Evolutionary conservation across 2,113 vertebrate species (phyloP).

Genomic region (Triplophysa siluroides): DNA sequence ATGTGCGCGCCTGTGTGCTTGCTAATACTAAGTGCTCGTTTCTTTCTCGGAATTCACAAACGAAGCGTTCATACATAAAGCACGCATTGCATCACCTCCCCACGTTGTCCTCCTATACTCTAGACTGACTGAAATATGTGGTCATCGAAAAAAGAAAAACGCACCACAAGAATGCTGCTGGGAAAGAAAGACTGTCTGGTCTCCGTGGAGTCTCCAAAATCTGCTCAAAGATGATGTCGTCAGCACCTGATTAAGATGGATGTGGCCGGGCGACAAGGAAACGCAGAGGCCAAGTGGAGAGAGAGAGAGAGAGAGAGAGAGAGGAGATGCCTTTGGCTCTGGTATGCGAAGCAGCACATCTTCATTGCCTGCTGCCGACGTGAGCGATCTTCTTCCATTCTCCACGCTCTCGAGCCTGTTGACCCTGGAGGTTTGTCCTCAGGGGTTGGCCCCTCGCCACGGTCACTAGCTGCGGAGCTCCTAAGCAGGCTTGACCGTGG

Average conservation of each 20-base stretch:
- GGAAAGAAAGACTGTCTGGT: constrained; percentile 4
- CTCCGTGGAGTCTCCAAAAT: constrained; percentile 26
- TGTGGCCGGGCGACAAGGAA: constrained; percentile 31
- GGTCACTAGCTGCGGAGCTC: constrained; percentile 54
- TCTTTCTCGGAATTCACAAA: constrained; percentile 1
- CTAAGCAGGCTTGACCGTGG: constrained; percentile 73
- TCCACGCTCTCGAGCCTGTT: constrained; percentile 60
- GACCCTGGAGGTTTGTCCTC: constrained; percentile 61
- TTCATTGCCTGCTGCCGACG: constrained; percentile 69
- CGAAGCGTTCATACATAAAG: neutral
- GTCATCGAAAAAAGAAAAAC: constrained; percentile 25
- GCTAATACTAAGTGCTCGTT: neutral
- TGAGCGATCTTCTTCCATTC: constrained; percentile 68
- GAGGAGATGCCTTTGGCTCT: constrained; percentile 25
- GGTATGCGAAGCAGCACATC: constrained; percentile 66
- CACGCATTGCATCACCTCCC: constrained; percentile 22
- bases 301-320: constrained; percentile 31
- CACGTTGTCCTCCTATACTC: constrained; percentile 2
- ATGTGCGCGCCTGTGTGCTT: constrained; percentile 10
- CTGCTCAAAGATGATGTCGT: constrained; percentile 28
- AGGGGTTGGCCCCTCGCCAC: constrained; percentile 57
- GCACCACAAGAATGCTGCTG: constrained; percentile 4
- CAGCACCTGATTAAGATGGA: constrained; percentile 39
- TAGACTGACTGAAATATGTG: constrained; percentile 19
- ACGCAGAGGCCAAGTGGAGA: constrained; percentile 25